Conservation (phyloP, 1,140 invertebrate species). For the Drosophila pachea region DNA sequence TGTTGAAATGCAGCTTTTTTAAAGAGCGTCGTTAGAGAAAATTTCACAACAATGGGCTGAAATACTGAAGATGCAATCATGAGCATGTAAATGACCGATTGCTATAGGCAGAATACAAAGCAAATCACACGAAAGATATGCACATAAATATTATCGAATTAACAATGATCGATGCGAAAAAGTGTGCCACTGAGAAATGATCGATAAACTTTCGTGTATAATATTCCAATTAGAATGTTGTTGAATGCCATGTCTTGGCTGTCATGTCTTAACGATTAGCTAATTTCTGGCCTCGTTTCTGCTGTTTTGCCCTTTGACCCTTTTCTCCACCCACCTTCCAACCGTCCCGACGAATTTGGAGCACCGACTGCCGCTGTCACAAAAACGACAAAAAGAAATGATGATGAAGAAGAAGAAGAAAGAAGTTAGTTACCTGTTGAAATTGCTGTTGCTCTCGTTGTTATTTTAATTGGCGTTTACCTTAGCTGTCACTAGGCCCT, state of each 20-base stretch:
- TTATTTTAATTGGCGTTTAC: conserved; percentile 72
- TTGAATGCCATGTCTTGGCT: conserved; percentile 13
- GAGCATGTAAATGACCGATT: no score
- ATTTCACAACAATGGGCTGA: conserved; percentile 21
- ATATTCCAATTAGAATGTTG: background rate
- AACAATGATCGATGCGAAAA: no score
- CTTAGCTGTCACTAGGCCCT: conserved; percentile 37
- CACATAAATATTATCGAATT: no score
- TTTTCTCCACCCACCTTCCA: background rate
- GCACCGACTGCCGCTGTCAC: conserved; percentile 30
- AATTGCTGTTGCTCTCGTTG: conserved; percentile 48
- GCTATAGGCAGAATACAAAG: background rate
- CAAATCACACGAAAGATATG: background rate
- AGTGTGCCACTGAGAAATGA: background rate
- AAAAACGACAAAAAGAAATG: conserved; percentile 19
- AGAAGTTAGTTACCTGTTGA: conserved; percentile 71
- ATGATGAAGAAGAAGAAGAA: background rate
- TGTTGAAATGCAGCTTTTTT: conserved; percentile 26
- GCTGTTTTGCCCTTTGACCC: conserved; percentile 10
- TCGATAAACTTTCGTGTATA: no score
- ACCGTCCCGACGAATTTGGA: conserved; percentile 33
- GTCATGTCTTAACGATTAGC: conserved; percentile 28
- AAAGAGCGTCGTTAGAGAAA: conserved; percentile 11
- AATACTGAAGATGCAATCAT: background rate
- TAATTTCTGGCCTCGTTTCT: background rate